Evolutionary conservation across 2,797 vertebrate genomes (phyloP), one percentile per base, ranked within the genome.

Genomic region (Xyrichtys novacula): DNA sequence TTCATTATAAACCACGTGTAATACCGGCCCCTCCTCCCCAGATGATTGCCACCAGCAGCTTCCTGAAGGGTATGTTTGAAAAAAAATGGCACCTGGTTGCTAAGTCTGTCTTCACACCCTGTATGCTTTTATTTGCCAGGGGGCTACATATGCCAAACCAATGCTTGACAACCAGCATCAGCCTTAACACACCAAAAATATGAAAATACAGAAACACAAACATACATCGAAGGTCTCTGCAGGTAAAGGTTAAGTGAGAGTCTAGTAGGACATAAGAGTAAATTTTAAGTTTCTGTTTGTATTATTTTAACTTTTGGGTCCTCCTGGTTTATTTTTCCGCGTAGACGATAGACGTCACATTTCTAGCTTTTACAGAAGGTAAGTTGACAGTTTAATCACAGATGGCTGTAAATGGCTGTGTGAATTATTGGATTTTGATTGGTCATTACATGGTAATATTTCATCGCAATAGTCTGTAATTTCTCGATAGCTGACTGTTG

Each of bases 341-440:
- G n/a, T n/a, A n/a, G n/a, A n/a, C n/a, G n/a, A n/a, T n/a, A n/a
- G n/a, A n/a, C n/a, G n/a, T n/a, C n/a, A n/a, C n/a, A 26, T 32
- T 48, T 56, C 10, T 34, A 16, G 26, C 7, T n/a, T 61, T 25
- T 19, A 46, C 7, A 3, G 17, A 22, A 29, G 22, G 36, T 39
- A 53, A 49, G 17, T 48, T 38, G 12, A 16, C 15, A 52, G 8
- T 47, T 57, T 23, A 39, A 23, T 48, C 38, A 56, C 22, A 43
- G 48, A 29, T n/a, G n/a, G n/a, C n/a, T n/a, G n/a, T n/a, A n/a
- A n/a, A n/a, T n/a, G n/a, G n/a, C n/a, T n/a, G n/a, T n/a, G n/a
- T n/a, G n/a, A 11, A 2, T 12, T 1, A 3, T 34, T 34, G 11
- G 11, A 12, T 12, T 34, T 12, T 11, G 32, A 34, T 34, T 34